Evolutionary conservation across 2,888 invertebrate species (phyloP).

Genomic region (Dolichopus griseipennis): DNA sequence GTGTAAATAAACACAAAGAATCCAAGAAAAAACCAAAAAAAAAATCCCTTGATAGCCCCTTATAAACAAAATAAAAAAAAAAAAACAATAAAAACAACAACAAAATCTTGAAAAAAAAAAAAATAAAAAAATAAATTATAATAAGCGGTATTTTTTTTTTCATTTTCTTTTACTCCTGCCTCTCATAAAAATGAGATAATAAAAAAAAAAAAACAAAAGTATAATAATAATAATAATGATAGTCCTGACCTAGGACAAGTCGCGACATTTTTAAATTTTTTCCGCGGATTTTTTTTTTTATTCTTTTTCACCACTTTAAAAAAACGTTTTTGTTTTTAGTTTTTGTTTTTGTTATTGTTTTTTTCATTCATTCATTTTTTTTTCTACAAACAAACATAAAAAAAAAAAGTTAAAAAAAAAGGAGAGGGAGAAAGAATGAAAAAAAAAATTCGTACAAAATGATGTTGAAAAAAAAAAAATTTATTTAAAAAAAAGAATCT

Average conservation of each 20-base stretch:
- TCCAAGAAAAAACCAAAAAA: too few relatives aligned
- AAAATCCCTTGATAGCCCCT: conserved; percentile 1
- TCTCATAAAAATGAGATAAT: background rate
- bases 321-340: background rate
- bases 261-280: conserved; percentile 11
- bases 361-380: background rate
- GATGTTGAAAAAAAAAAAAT: background rate
- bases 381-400: background rate
- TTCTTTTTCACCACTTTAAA: background rate
- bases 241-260: conserved; percentile 12
- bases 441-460: too few relatives aligned
- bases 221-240: conserved; percentile 4
- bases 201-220: background rate
- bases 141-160: background rate
- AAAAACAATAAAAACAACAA: too few relatives aligned
- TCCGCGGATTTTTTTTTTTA: conserved; percentile 8
- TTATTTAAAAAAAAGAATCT: background rate
- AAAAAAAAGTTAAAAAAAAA: background rate
- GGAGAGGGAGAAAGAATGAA: too few relatives aligned
- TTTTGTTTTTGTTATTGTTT: background rate
- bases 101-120: too few relatives aligned
- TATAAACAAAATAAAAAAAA: background rate
- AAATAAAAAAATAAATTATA: background rate
- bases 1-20: background rate
- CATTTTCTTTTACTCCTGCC: background rate